Percentiles rank a stretch among this genome's conserved stretches.
phyloP scores from a whole-genome alignment of 2,888 invertebrate species.

The Dolomedes plantarius region DNA sequence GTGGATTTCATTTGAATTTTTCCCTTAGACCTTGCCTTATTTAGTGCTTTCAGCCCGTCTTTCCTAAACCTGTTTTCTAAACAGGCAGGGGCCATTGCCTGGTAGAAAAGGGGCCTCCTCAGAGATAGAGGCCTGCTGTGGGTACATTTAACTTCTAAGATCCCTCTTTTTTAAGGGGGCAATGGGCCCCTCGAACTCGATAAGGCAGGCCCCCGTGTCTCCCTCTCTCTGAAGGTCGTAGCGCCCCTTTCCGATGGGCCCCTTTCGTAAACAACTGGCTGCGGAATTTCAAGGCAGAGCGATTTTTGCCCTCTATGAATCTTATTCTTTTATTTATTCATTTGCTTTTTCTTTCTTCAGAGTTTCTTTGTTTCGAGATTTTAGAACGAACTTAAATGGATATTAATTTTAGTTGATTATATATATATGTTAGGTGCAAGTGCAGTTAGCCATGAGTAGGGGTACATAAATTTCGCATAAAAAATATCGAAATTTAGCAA shows the following conservation, averaged over 20 bases:
- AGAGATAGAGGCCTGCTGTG: constrained; percentile 24
- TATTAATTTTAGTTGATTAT: no score
- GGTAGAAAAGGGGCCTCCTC: constrained; percentile 34
- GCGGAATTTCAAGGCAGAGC: constrained; percentile 12
- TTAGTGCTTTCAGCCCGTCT: neutral
- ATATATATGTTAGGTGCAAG: no score
- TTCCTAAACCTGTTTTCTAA: constrained; percentile 62
- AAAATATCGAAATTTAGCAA: no score
- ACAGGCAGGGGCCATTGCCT: constrained; percentile 65
- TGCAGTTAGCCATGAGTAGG: no score
- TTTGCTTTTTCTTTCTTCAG: no score
- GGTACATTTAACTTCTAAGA: constrained; percentile 32
- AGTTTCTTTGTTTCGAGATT: no score
- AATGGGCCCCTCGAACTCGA: constrained; percentile 57
- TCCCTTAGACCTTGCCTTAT: neutral
- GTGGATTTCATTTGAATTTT: neutral
- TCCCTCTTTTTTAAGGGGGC: constrained; percentile 58
- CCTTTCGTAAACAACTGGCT: constrained; percentile 65
- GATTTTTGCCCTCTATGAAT: neutral
- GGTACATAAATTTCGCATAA: no score
- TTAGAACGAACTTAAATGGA: no score
- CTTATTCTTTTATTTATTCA: neutral
- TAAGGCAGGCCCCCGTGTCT: constrained; percentile 61
- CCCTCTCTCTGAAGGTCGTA: constrained; percentile 51
- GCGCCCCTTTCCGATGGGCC: constrained; percentile 32